These are phyloP conservation scores for Pollenia amentaria DNA, from an alignment of 2,888 invertebrate species.

Conservation along the genomic window DNA sequence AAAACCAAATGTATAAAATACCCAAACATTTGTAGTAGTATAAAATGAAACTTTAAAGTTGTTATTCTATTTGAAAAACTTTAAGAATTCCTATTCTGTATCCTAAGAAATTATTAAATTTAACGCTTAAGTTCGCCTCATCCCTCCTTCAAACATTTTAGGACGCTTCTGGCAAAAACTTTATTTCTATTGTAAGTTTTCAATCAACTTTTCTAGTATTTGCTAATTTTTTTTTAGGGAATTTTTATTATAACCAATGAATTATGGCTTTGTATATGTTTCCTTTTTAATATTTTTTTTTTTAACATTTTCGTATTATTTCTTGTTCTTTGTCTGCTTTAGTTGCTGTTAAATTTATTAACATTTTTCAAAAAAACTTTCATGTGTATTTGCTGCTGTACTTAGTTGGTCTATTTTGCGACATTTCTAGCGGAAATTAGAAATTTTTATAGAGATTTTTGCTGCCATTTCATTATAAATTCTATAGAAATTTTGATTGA, in stretches of 20 bases:
- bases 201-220: not conserved
- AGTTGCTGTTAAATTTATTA: not conserved
- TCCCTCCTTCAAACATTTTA: too few species aligned
- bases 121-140: too few species aligned
- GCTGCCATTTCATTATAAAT: slow-evolving; percentile 30
- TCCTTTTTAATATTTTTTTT: not conserved
- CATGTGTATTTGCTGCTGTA: slow-evolving; percentile 11
- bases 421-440: slow-evolving; percentile 57
- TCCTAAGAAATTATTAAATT: too few species aligned
- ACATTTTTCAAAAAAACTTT: not conserved
- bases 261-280: slow-evolving; percentile 15
- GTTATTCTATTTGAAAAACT: too few species aligned
- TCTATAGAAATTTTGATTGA: slow-evolving; percentile 43
- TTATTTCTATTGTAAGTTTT: too few species aligned
- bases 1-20: not conserved
- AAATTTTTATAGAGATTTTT: slow-evolving; percentile 40
- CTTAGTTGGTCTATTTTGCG: slow-evolving; percentile 13
- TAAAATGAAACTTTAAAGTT: too few species aligned
- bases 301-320: not conserved
- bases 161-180: too few species aligned
- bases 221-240: not conserved
- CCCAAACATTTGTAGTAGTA: too few species aligned
- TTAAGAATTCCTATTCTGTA: too few species aligned
- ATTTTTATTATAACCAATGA: not conserved
- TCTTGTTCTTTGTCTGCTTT: not conserved